Base-by-base conservation (phyloP, 35 echinoderm and acorn worm species). In the Ophioderma brevispina region DNA sequence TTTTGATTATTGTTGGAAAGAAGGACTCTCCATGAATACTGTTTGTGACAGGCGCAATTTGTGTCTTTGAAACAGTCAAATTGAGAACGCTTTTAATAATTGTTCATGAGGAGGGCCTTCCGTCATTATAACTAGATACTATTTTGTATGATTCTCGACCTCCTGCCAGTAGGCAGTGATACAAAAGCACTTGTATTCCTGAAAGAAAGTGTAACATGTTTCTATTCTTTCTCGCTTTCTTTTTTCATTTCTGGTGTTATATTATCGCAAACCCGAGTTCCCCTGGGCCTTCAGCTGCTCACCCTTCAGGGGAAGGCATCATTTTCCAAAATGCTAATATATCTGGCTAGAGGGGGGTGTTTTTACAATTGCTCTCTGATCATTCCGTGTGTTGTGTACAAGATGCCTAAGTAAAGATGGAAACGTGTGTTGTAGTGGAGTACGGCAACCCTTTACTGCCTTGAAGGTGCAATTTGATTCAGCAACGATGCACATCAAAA, bases 331-430 rank as follows among this genome's bases (percentile, higher is more conserved):
- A 70, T 30, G 59, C 28, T 70, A 70, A 70, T 70, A 70, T 70
- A 15, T 70, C n/a, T 70, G 59, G 59, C 59, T 70, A 2, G 59
- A 70, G 59, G 59, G 59, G 15, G 59, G 28, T 70, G 59, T 70
- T 70, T 70, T 18, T 70, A 70, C 59, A 70, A 70, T 70, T 70
- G 59, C 59, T 70, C 59, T 70, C 17, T 30, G 59, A 70, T 70
- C 59, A 70, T 70, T 70, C 17, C 23, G 17, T 25, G 59, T 30
- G 28, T 25, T 25, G 59, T 70, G 10, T n/a, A n/a, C n/a, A n/a
- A n/a, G n/a, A n/a, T n/a, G n/a, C n/a, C n/a, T n/a, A n/a, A n/a
- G n/a, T n/a, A n/a, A n/a, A n/a, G n/a, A n/a, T n/a, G n/a, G n/a
- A n/a, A n/a, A n/a, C n/a, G n/a, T n/a, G n/a, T n/a, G n/a, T n/a